Evolutionary conservation across 1,140 invertebrate species (phyloP).

Genomic region (Carposina sasakii): DNA sequence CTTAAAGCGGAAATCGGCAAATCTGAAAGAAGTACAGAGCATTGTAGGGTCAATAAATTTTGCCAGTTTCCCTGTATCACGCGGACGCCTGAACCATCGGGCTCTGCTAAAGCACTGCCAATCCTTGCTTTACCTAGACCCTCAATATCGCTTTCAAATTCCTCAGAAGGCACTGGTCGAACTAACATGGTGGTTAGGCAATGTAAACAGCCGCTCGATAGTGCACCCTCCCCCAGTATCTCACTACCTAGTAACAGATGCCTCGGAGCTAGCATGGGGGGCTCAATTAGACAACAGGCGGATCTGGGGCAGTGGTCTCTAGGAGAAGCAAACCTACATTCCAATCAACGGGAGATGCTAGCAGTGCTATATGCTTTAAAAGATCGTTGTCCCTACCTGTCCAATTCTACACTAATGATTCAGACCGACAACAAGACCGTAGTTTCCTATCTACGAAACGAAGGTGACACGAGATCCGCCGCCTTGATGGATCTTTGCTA

Average conservation of each 20-base stretch:
- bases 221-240: neutral
- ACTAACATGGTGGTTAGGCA: conserved; percentile 2
- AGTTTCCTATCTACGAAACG: conserved; percentile 27
- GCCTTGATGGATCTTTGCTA: conserved; percentile 25
- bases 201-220: neutral
- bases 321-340: neutral
- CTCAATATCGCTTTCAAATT: neutral
- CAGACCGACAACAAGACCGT: conserved; percentile 35
- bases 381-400: neutral
- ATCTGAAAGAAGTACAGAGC: neutral
- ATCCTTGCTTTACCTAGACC: no score
- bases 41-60: no score
- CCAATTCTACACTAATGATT: conserved; percentile 11
- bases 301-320: neutral
- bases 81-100: no score
- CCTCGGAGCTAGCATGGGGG: neutral
- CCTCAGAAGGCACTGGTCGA: neutral
- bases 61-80: no score
- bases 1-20: neutral
- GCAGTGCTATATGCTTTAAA: neutral
- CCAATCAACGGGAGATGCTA: neutral
- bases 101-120: no score
- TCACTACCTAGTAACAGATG: neutral
- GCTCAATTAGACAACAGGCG: neutral
- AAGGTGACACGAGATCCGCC: conserved; percentile 33